Evolutionary conservation across 1,140 invertebrate species (phyloP), one percentile per base, ranked within the genome.

Genomic region (Lucilia cuprina): DNA sequence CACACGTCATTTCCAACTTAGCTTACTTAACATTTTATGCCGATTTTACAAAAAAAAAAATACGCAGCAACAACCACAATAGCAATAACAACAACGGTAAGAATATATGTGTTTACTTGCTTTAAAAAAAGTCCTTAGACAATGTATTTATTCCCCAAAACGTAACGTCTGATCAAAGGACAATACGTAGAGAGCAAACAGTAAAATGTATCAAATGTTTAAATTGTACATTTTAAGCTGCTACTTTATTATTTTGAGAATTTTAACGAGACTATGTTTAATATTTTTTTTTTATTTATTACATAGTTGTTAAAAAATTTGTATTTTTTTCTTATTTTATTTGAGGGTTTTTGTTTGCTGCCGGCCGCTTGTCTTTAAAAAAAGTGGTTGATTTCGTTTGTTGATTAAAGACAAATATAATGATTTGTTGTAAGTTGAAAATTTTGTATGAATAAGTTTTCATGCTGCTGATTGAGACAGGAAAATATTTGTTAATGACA

Each of bases 1-100:
- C 77, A 80, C 77, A 80, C 77, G 77, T 80, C 77, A 80, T 80
- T 50, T 80, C 77, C 77, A 80, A 80, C 77, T 50, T 47, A 80
- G 77, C n/a, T 77, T 77, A 77, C 74, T 77, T 41, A 77, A 41
- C 14, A 70, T 70, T 50, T 80, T 49, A 19, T 80, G 77, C 77
- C 41, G 41, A n/a, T 8, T 49, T 50, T 49, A 5, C 77, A 49
- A 19, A 47, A 78, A 47, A 77, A 10, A 47, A 78, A 17, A 5
- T n/a, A 60, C 55, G 55, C n/a, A 60, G 55, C n/a, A 60, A 30
- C 25, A 30, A 30, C 25, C 25, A 30, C 25, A 30, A 30, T 30
- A 60, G n/a, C 55, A 60, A 60, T 17, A n/a, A 17, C 14, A 60
- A n/a, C 55, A 60, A 60, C 55, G 7, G 5, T 14, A 60, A 17